Conservation (phyloP, 2,797 vertebrate genomes). For the Myiotriccus ornatus region DNA sequence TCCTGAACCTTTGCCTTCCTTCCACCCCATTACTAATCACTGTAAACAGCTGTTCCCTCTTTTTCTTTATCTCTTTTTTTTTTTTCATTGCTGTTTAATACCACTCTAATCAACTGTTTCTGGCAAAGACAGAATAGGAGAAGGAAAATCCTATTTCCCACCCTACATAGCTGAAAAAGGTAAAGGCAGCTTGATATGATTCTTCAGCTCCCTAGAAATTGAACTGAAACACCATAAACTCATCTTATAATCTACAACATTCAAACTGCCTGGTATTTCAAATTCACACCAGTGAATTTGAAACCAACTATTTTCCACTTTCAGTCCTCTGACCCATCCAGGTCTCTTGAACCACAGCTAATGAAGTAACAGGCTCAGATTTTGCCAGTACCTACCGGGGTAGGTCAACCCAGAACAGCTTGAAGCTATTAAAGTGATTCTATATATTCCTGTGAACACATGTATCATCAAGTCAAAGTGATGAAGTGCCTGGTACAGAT, state of each 20-base stretch:
- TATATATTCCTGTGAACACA: slow-evolving; percentile 6
- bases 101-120: not conserved
- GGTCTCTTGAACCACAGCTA: not conserved
- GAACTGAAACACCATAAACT: not conserved
- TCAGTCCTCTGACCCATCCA: not conserved
- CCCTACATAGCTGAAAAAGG: not conserved
- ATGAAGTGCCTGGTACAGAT: slow-evolving; percentile 17
- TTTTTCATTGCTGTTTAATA: not conserved
- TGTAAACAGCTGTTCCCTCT: not conserved
- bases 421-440: slow-evolving; percentile 47
- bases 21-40: not conserved
- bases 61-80: not conserved
- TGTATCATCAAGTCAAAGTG: slow-evolving; percentile 12
- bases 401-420: slow-evolving; percentile 12
- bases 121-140: not conserved
- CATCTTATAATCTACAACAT: not conserved
- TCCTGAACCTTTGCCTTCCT: not conserved
- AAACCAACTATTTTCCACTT: not conserved
- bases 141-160: not conserved
- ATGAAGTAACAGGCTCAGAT: not conserved
- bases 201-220: not conserved
- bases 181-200: not conserved
- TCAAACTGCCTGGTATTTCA: not conserved
- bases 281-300: not conserved
- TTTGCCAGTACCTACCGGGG: slow-evolving; percentile 33